Base-by-base conservation (phyloP, 1,140 invertebrate genomes). In the Scaptomyza montana region DNA sequence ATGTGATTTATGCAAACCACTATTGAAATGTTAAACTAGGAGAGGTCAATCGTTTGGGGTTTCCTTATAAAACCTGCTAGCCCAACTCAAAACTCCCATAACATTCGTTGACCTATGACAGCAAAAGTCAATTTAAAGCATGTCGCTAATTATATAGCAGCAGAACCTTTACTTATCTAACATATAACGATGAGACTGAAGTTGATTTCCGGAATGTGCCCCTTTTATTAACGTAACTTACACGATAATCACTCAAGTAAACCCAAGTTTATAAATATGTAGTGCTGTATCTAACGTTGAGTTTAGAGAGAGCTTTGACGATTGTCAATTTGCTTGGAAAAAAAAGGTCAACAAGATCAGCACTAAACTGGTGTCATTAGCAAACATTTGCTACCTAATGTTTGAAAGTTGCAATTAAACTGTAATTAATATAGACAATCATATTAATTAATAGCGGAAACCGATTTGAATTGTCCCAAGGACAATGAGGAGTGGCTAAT, bases 401-500 rank as follows among this genome's bases (percentile, higher is more conserved):
- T 16, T 39, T 16, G 16, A 16, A 16, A 16, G 16, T 16, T 16
- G 16, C 16, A 16, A 16, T 39, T 59, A 1, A 33, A 36, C 33
- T 36, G 13, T 16, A 41, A 45, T 41, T 12, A 54, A 47, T 36
- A 36, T 36, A 43, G 30, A 28, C 10, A 36, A 36, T 41, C 73
- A 76, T 87, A 89, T 67, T 80, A 53, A 80, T 79, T 82, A 94
- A 70, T 92, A 97, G 96, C 93, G 30, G 96, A 97, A 69, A 94
- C 93, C 30, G 94, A 96, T 68, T 92, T 97, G 7, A 91, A 92
- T n/a, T 93, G 94, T 46, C 96, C 96, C 1, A 79, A 94, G 9
- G 94, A 96, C 36, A 95, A 95, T 78, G 95, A 96, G 9, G 90
- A 94, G 1, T 97, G 95, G 95, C 92, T 97, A 0, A 93, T 96